Conservation (phyloP, 2,888 invertebrate genomes). For the Parasteatoda lunata region DNA sequence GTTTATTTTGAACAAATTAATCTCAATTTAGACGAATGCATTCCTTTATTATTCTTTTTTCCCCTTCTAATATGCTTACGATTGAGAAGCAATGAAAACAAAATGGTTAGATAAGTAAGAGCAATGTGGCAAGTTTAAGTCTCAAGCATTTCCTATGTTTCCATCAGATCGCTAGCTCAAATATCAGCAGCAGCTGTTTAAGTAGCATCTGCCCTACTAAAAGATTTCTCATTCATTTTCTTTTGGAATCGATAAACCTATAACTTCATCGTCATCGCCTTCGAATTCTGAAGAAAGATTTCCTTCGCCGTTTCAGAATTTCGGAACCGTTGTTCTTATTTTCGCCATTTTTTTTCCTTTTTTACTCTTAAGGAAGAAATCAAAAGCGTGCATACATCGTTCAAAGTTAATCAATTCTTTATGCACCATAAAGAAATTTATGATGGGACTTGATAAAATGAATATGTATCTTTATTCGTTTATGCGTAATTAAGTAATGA, state of each 20-base stretch:
- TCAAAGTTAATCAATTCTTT: too few relatives aligned
- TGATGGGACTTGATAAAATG: too few relatives aligned
- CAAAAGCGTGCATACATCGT: too few relatives aligned
- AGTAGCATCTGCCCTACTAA: constrained; percentile 29
- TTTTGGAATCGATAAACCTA: constrained; percentile 10
- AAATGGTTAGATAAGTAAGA: neutral
- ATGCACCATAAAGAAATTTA: too few relatives aligned
- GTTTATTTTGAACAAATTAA: too few relatives aligned
- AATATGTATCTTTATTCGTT: too few relatives aligned
- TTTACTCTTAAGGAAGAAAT: too few relatives aligned
- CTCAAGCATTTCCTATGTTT: neutral
- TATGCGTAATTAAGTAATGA: too few relatives aligned
- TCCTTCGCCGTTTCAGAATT: neutral
- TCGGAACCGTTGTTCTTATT: neutral
- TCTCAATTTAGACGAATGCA: too few relatives aligned
- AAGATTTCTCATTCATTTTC: constrained; percentile 41
- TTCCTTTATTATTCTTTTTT: neutral
- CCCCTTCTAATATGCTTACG: neutral
- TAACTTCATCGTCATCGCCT: neutral
- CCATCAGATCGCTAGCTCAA: neutral
- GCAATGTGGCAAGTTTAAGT: neutral
- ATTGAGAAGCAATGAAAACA: neutral
- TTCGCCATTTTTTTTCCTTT: too few relatives aligned
- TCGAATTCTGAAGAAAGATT: neutral
- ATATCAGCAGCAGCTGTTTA: neutral